Evolutionary conservation across 2,113 vertebrate species (phyloP).

Genomic region (Spermophilus dauricus): DNA sequence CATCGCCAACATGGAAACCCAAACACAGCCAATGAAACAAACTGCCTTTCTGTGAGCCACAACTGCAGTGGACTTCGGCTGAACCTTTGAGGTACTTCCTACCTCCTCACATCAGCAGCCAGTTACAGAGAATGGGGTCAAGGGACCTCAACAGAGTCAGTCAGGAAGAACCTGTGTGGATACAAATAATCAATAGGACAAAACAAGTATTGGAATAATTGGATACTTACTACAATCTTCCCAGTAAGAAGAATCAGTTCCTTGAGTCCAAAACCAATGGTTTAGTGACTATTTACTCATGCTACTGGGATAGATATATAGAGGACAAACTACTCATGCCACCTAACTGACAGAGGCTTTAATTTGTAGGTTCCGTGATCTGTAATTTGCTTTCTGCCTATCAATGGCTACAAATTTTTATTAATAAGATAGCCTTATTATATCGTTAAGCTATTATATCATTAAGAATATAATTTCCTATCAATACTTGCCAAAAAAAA

Average conservation of each 20-base stretch:
- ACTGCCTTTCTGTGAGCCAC: background rate
- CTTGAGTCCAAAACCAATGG: background rate
- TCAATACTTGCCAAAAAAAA: background rate
- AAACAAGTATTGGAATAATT: background rate
- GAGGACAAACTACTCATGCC: rapidly evolving
- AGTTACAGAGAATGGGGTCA: background rate
- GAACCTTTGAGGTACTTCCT: background rate
- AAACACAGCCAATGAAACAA: background rate
- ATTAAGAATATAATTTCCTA: slow-evolving; percentile 5
- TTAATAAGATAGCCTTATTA: background rate
- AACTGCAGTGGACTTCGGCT: too few species aligned
- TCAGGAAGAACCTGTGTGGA: background rate
- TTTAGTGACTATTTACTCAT: background rate
- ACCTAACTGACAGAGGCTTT: background rate
- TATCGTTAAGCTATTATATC: background rate
- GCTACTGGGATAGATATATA: background rate
- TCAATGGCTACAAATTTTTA: background rate
- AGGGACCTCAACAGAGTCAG: background rate
- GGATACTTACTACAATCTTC: background rate
- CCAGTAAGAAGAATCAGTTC: background rate
- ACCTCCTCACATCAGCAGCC: too few species aligned
- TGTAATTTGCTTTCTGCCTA: background rate
- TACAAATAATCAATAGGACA: background rate
- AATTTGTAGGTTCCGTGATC: background rate
- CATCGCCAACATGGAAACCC: background rate